Evolutionary conservation across 2,888 invertebrate species (phyloP), one percentile per base, ranked within the genome.

Genomic region (Nysson spinosus): DNA sequence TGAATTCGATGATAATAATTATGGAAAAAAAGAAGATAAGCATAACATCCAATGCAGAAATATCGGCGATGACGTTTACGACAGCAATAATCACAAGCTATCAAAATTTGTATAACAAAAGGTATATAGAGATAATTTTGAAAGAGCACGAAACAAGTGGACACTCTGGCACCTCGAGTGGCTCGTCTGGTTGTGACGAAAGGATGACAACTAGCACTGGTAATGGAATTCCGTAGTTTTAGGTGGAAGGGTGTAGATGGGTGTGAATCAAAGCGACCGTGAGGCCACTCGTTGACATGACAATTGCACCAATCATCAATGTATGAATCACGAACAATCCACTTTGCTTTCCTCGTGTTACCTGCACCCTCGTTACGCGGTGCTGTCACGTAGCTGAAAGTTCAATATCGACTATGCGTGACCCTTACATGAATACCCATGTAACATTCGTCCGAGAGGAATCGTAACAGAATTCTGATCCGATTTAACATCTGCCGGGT

Each of bases 301-400:
- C 75, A 71, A 75, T 71, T 63, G 74, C 71, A 58, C 74, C 71
- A 75, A 74, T 75, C 75, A 73, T 67, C 60, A 49, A 70, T 65
- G 67, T 62, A 60, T 74, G 71, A 66, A 70, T 70, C 70, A 70
- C 66, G 70, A 40, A 50, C 66, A 77, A 75, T 77, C 72, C 74
- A 72, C 74, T 76, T 70, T 70, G 70, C 60, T 66, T 60, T 66
- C 70, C 71, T 67, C 67, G 66, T 60, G 69, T 68, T 67, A 65
- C 77, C 56, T 71, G 69, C 72, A 69, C 61, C 47, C 40, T 68
- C 63, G 65, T 70, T 66, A 64, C 66, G 55, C 62, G 65, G 51
- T 52, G 47, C 49, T 66, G 62, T 65, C 69, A 51, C 69, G 70
- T 65, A 62, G 61, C 65, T 58, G 69, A 69, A 65, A 69, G 54